Conservation (phyloP, 2,797 vertebrate species). For the Sebastes taczanowskii region DNA sequence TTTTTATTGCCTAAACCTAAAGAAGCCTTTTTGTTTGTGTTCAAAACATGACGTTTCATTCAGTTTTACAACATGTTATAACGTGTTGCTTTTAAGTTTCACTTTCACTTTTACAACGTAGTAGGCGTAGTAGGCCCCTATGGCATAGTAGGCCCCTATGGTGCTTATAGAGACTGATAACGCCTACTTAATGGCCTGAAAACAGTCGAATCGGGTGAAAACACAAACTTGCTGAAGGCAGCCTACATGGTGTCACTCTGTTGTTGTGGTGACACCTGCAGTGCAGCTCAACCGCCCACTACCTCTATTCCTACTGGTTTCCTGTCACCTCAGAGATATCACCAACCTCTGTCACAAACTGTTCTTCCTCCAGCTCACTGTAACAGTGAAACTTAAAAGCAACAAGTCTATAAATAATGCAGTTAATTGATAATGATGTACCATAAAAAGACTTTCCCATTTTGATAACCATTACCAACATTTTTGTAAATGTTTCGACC, state of each 20-base stretch:
- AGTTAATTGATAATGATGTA: background rate
- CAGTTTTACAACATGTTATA: no score
- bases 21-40: no score
- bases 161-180: no score
- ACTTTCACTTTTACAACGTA: no score
- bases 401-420: background rate
- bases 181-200: no score
- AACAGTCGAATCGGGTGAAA: background rate
- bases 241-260: background rate
- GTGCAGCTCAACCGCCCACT: constrained; percentile 26
- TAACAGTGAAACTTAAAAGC: background rate
- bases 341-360: background rate
- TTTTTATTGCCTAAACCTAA: no score
- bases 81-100: no score
- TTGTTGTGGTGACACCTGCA: constrained; percentile 52
- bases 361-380: background rate
- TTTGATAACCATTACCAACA: background rate
- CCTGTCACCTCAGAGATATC: constrained; percentile 55
- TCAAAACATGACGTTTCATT: no score
- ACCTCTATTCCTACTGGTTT: constrained; percentile 40
- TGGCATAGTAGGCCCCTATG: accelerated
- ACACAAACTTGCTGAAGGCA: background rate
- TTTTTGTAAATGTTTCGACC: background rate
- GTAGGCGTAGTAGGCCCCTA: no score
- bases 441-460: background rate